phyloP scores from a whole-genome alignment of 2,888 invertebrate genomes.

The Drosophila planitibia region DNA sequence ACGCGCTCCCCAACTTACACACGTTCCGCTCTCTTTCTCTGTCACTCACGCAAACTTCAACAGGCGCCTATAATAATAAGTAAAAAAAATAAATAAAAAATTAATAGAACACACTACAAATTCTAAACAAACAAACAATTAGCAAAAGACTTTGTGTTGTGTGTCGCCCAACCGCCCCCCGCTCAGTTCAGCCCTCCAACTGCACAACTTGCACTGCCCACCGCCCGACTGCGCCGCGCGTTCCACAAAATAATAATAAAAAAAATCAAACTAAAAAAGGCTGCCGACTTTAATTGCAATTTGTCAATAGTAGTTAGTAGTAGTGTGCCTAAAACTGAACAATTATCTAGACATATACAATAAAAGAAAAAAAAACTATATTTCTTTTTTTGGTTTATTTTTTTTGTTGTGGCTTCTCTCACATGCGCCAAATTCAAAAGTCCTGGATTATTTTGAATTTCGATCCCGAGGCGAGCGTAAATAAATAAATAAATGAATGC shows the following conservation, averaged over 20 bases:
- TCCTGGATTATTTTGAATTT: constrained; percentile 83
- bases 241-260: constrained; percentile 10
- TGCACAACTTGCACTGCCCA: constrained; percentile 50
- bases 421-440: constrained; percentile 75
- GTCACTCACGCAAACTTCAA: constrained; percentile 39
- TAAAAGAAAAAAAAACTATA: constrained; percentile 11
- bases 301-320: constrained; percentile 46
- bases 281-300: constrained; percentile 37
- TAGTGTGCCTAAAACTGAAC: constrained; percentile 57
- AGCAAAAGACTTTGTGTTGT: constrained; percentile 44
- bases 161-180: constrained; percentile 13
- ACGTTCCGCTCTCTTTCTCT: constrained; percentile 51
- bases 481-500: constrained; percentile 6
- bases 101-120: constrained; percentile 1
- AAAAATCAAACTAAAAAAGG: constrained; percentile 16
- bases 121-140: constrained; percentile 43
- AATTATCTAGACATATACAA: constrained; percentile 6
- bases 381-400: constrained; percentile 27
- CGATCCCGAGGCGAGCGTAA: constrained; percentile 20
- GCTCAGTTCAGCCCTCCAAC: constrained; percentile 8
- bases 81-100: background rate
- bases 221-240: constrained; percentile 33
- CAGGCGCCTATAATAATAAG: constrained; percentile 42
- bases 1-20: constrained; percentile 52
- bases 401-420: constrained; percentile 36